phyloP scores from a whole-genome alignment of 2,888 invertebrate species.

The Chouioia cunea region DNA sequence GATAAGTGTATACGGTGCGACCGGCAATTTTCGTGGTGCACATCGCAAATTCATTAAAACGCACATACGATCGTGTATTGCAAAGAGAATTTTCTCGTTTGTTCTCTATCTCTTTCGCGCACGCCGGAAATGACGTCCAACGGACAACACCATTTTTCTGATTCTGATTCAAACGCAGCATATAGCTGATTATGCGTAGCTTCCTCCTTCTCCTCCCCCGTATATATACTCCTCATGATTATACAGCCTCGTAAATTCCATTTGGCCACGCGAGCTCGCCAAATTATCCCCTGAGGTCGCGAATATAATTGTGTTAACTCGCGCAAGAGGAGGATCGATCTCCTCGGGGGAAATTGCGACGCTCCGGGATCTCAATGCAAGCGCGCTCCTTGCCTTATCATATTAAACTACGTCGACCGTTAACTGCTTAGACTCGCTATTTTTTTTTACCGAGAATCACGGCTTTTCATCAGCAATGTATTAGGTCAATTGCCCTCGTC shows the following conservation, averaged over 20 bases:
- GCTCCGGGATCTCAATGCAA: background rate
- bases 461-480: too few species aligned
- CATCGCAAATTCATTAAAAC: constrained; percentile 47
- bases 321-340: constrained; percentile 29
- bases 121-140: constrained; percentile 52
- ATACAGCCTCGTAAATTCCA: constrained; percentile 48
- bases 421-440: constrained; percentile 2
- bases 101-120: too few species aligned
- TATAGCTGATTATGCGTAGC: constrained; percentile 52
- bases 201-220: constrained; percentile 8
- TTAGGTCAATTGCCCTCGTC: too few species aligned
- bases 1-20: constrained; percentile 5
- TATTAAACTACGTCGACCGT: background rate
- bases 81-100: background rate
- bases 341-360: constrained; percentile 29
- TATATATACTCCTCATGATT: constrained; percentile 54
- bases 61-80: constrained; percentile 44
- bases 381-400: too few species aligned
- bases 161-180: too few species aligned
- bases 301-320: constrained; percentile 44
- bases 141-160: background rate
- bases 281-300: constrained; percentile 41
- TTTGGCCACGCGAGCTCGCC: constrained; percentile 27
- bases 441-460: too few species aligned
- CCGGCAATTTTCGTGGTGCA: constrained; percentile 34